Base-by-base conservation (phyloP, 2,797 vertebrate species). In the Emydoidea blandingii region DNA sequence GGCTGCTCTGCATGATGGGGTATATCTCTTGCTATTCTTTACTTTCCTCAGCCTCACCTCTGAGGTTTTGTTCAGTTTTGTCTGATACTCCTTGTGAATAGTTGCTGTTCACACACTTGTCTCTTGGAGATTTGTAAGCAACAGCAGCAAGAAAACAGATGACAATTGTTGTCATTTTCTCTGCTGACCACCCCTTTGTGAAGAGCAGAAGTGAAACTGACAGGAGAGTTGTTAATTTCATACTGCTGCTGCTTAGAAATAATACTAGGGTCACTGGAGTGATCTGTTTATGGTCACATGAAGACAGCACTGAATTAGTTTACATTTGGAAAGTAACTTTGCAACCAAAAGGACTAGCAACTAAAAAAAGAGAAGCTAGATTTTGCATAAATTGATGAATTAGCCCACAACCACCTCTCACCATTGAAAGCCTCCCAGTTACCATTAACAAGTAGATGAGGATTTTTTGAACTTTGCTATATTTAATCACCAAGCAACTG, bases 181-280 rank as follows among this genome's bases (percentile, higher is more conserved):
- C 34, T 10, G 82, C 85, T 94, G 80, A 47, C 84, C 81, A 3
- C 76, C 56, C 34, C 12, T 56, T 90, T 92, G 57, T 95, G 92
- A 95, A 79, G 65, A 95, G 87, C 53, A 91, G 84, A 88, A 90
- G 74, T 80, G 86, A 91, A 96, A 53, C 84, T 93, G 93, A 80
- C 89, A 93, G 82, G 80, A 93, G 7, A 12, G 1, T 14, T 83
- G 37, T 90, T 80, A 34, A 37, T 37, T 88, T 47, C 89, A 18
- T 25, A 10, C 47, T 87, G 57, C 41, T 84, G 0, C 5, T 1
- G 5, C 57, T 85, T 59, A 87, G 86, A 87, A 41, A 47, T 76
- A 44, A 76, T 76, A 65, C 34, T 19, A 47, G 72, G 25, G 41
- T 41, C 37, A 27, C 6, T 29, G 41, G 41, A 76, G 11, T 76